A percentile compares a stretch with the other conserved stretches of the same genome.
Evolutionary conservation across 2,888 invertebrate genomes (phyloP).

Genomic region (Melinaea marsaeus): DNA sequence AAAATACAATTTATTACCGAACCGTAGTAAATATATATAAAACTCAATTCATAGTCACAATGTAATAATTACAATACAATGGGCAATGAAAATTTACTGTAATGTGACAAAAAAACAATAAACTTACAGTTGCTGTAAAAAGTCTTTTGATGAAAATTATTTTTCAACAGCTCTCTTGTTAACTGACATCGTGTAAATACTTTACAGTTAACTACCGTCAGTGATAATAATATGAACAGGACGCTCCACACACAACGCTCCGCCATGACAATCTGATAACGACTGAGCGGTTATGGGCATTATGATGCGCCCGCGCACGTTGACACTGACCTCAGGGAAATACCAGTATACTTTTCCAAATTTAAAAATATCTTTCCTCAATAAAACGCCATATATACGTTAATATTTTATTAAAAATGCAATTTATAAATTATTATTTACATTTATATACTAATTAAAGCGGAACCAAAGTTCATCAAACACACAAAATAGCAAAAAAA

Average conservation of each 20-base stretch:
- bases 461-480: constrained; percentile 64
- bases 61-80: constrained; percentile 27
- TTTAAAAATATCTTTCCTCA: not conserved
- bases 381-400: constrained; percentile 44
- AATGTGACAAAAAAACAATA: constrained; percentile 15
- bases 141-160: constrained; percentile 79
- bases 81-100: constrained; percentile 14
- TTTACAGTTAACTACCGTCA: constrained; percentile 61
- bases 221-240: constrained; percentile 41
- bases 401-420: constrained; percentile 64
- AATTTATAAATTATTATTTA: constrained; percentile 70
- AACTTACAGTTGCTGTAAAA: constrained; percentile 85
- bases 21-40: constrained; percentile 22
- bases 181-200: constrained; percentile 83
- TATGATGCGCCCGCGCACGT: constrained; percentile 50
- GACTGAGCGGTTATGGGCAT: constrained; percentile 47
- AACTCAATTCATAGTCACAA: constrained; percentile 22
- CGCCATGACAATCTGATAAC: constrained; percentile 46
- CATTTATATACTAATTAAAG: constrained; percentile 70
- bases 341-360: not conserved
- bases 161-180: constrained; percentile 80
- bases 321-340: constrained; percentile 32
- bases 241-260: constrained; percentile 44
- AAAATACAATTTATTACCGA: constrained; percentile 15
- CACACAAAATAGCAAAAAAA: constrained; percentile 46